Conservation (phyloP, 2,113 vertebrate species). For the Hyperoodon ampullatus region DNA sequence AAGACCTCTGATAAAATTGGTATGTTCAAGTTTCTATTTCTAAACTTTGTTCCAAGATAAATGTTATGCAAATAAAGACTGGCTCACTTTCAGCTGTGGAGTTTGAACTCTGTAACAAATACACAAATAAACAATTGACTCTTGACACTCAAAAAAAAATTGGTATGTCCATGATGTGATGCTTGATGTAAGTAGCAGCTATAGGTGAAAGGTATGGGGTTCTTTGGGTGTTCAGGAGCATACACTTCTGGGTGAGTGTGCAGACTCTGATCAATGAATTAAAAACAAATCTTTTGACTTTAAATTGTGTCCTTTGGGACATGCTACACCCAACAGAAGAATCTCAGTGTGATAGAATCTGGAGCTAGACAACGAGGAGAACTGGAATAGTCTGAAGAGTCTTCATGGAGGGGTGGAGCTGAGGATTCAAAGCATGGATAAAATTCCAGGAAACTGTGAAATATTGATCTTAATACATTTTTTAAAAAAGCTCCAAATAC, state of each 20-base stretch:
- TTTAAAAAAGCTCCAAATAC: not conserved
- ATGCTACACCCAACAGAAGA: not conserved
- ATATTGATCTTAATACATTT: constrained; percentile 5
- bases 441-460: not conserved
- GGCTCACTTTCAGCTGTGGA: not conserved
- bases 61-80: not conserved
- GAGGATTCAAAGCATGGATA: not conserved
- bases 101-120: constrained; percentile 30
- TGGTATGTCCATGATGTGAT: not conserved
- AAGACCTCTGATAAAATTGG: not conserved
- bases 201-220: not conserved
- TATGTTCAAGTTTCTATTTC: not conserved
- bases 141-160: not conserved
- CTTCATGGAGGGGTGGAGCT: not conserved
- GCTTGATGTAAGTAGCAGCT: not conserved
- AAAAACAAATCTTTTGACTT: not conserved
- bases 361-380: not conserved
- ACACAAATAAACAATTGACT: not conserved
- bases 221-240: not conserved
- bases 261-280: not conserved
- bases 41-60: constrained; percentile 24
- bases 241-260: not conserved
- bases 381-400: not conserved
- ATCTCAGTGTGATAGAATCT: not conserved
- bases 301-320: not conserved